Base-by-base conservation (phyloP, 2,888 invertebrate genomes). In the Pterostichus niger region DNA sequence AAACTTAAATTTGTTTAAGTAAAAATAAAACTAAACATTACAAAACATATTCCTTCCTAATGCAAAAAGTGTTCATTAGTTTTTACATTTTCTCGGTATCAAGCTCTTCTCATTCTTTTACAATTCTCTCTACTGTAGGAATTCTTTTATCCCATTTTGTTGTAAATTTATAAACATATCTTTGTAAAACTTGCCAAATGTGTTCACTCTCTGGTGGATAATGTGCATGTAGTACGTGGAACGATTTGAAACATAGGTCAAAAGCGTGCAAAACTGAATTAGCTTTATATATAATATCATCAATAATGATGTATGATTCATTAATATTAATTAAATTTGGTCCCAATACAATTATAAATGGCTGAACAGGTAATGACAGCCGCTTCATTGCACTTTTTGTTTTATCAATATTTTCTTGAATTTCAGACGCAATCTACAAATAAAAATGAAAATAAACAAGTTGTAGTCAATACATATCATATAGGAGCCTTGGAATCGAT, bases 81-180 rank as follows among this genome's bases (percentile, higher is more conserved):
- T n/a, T 31, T 9, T 61, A 35, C 54, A 13, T 24, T 35, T 44
- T 40, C 35, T 75, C 7, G n/a, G 11, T 10, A 64, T 68, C 56
- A 31, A 61, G 33, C 10, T 61, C 31, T 4, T 31, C 31, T 56
- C 44, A 44, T 77, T 82, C 15, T 79, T 33, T 49, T 13, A 68
- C 13, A 52, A 13, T 78, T 46, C 56, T 77, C 9, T 85, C 84
- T 31, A 83, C 49, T 4, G 82, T 75, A 17, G 84, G 80, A n/a
- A 79, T 44, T 44, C 80, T 83, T 31, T 84, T 84, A 54, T 85
- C 85, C 35, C 52, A 85, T 49, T 85, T n/a, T n/a, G n/a, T n/a
- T n/a, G n/a, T n/a, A n/a, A n/a, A n/a, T n/a, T n/a, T n/a, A n/a
- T n/a, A n/a, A n/a, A n/a, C n/a, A n/a, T n/a, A n/a, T n/a, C n/a